A percentile compares a stretch with the other conserved stretches of the same genome.
Evolutionary conservation across 2,888 invertebrate genomes (phyloP).

Genomic region (Xestia c-nigrum): DNA sequence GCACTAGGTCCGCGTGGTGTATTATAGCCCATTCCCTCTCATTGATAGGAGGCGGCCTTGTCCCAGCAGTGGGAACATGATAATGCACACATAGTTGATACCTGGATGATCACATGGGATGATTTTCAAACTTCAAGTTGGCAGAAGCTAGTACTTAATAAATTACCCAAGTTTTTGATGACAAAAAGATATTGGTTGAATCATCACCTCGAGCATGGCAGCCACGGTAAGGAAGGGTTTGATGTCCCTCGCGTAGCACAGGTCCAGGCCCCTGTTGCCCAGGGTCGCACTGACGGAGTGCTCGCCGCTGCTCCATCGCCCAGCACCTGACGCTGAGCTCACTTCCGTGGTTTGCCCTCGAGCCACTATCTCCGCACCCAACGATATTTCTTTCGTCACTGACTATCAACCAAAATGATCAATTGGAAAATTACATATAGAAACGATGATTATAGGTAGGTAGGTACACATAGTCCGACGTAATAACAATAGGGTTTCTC

Average conservation of each 20-base stretch:
- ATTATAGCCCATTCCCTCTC: too few species aligned
- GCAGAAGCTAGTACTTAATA: too few species aligned
- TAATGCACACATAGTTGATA: too few species aligned
- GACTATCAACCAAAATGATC: slow-evolving; percentile 72
- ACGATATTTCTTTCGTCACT: slow-evolving; percentile 79
- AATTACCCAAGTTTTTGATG: not conserved
- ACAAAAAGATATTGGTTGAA: not conserved
- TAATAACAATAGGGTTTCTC: not conserved
- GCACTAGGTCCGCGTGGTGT: too few species aligned
- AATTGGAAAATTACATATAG: not conserved
- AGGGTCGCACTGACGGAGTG: slow-evolving; percentile 85
- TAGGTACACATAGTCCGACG: not conserved
- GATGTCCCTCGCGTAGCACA: slow-evolving; percentile 84
- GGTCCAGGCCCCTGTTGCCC: slow-evolving; percentile 86
- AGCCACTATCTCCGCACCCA: slow-evolving; percentile 86
- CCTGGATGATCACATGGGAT: too few species aligned
- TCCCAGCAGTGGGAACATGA: too few species aligned
- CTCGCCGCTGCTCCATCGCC: slow-evolving; percentile 80
- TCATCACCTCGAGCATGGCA: slow-evolving; percentile 84
- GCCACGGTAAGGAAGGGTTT: slow-evolving; percentile 85
- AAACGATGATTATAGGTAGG: not conserved
- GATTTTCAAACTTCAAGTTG: too few species aligned
- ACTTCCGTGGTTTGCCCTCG: slow-evolving; percentile 81
- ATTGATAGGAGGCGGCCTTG: too few species aligned
- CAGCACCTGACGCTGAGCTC: slow-evolving; percentile 85